A percentile compares a stretch with the other conserved stretches of the same genome.
These are phyloP conservation scores for Zeuzera pyrina DNA, from an alignment of 2,888 invertebrate genomes.

Conservation along the genomic window DNA sequence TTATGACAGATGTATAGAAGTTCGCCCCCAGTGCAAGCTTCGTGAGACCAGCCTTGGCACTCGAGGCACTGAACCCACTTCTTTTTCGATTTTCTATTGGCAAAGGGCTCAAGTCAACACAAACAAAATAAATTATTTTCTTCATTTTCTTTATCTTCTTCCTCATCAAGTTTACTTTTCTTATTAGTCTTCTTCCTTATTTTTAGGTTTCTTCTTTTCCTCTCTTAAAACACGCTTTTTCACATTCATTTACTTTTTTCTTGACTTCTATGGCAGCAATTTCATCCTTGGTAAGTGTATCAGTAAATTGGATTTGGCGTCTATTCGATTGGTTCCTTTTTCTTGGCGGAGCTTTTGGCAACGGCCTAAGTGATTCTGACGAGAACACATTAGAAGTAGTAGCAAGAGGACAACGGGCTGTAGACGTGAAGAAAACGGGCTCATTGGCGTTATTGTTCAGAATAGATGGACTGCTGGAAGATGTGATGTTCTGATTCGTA, in stretches of 20 bases:
- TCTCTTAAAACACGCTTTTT: conserved; percentile 13
- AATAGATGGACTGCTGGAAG: too few relatives aligned
- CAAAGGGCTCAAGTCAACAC: conserved; percentile 12
- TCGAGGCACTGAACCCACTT: conserved; percentile 12
- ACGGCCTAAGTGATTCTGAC: conserved; percentile 10
- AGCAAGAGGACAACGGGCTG: not conserved
- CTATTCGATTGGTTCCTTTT: conserved; percentile 20
- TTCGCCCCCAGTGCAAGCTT: conserved; percentile 4
- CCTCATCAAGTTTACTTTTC: conserved; percentile 8
- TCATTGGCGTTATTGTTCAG: too few relatives aligned
- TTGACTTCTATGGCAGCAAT: conserved; percentile 20
- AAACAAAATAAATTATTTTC: conserved; percentile 10
- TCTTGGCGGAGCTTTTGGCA: conserved; percentile 21
- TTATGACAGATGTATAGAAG: conserved; percentile 5
- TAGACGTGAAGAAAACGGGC: not conserved
- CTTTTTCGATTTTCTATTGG: conserved; percentile 11
- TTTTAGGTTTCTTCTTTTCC: conserved; percentile 8
- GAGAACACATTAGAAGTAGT: not conserved
- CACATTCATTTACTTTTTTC: conserved; percentile 17
- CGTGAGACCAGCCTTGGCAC: conserved; percentile 12
- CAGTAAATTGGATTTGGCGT: conserved; percentile 22
- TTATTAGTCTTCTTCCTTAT: conserved; percentile 10
- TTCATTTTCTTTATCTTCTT: conserved; percentile 7
- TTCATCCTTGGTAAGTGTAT: conserved; percentile 22
- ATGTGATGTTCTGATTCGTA: too few relatives aligned